Conservation (phyloP, 2,797 vertebrate species). For the Halcyon leucocephala region DNA sequence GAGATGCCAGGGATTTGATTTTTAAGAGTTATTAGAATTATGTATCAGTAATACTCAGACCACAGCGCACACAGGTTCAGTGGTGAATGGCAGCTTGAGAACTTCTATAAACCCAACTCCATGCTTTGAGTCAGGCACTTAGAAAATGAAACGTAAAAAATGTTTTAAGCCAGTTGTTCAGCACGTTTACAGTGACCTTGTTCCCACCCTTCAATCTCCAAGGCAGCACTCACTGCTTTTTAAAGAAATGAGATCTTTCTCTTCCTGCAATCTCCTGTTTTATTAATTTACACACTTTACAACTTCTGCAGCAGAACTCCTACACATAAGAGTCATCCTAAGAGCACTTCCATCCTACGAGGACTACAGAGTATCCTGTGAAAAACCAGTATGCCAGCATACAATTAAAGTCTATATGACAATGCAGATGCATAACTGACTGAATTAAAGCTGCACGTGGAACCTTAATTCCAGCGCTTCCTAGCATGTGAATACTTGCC, state of each 20-base stretch:
- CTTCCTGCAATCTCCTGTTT: background rate
- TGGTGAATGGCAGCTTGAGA: background rate
- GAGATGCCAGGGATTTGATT: background rate
- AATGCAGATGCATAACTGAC: background rate
- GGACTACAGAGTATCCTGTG: background rate
- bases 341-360: background rate
- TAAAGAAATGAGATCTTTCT: background rate
- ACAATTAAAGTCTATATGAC: background rate
- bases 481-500: background rate
- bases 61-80: background rate
- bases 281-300: slow-evolving; percentile 38
- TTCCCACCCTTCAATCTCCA: background rate
- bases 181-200: background rate
- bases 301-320: slow-evolving; percentile 47
- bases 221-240: background rate
- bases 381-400: background rate
- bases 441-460: background rate
- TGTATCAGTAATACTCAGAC: accelerated
- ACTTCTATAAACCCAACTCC: background rate
- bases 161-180: background rate
- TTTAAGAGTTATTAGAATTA: background rate
- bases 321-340: slow-evolving; percentile 13
- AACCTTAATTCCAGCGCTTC: background rate
- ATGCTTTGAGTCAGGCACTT: background rate
- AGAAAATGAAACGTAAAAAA: background rate